These are phyloP conservation scores for Sicus ferrugineus DNA, from an alignment of 2,888 invertebrate genomes.

Conservation along the genomic window DNA sequence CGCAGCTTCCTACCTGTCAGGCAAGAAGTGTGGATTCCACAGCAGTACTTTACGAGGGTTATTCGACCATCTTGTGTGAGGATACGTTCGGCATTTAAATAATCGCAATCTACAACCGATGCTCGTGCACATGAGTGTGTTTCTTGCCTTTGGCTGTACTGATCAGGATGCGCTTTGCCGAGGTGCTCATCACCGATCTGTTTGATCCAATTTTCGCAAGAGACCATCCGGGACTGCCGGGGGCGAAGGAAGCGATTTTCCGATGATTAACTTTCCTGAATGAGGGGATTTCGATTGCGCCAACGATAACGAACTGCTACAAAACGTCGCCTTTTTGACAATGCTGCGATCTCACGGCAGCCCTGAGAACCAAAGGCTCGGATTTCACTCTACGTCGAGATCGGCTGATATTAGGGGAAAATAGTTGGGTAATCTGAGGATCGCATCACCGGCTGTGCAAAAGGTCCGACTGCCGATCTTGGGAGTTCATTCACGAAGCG, in stretches of 20 bases:
- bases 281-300: constrained; percentile 39
- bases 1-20: not conserved
- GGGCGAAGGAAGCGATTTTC: constrained; percentile 57
- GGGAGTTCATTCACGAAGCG: constrained; percentile 46
- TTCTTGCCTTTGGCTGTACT: not conserved
- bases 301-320: constrained; percentile 29
- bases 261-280: constrained; percentile 60
- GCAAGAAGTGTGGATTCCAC: not conserved
- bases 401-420: not conserved
- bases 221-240: not conserved
- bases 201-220: constrained; percentile 18
- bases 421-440: constrained; percentile 47
- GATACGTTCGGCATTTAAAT: constrained; percentile 4
- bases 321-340: constrained; percentile 30
- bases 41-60: not conserved
- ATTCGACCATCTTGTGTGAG: not conserved
- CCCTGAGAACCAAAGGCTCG: not conserved
- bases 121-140: not conserved
- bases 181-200: not conserved
- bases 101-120: not conserved
- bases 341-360: constrained; percentile 9
- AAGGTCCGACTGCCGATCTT: constrained; percentile 20
- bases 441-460: constrained; percentile 44
- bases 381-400: not conserved
- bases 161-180: not conserved